Conservation (phyloP, 2,797 vertebrate species). For the Odontamblyopus rebecca region DNA sequence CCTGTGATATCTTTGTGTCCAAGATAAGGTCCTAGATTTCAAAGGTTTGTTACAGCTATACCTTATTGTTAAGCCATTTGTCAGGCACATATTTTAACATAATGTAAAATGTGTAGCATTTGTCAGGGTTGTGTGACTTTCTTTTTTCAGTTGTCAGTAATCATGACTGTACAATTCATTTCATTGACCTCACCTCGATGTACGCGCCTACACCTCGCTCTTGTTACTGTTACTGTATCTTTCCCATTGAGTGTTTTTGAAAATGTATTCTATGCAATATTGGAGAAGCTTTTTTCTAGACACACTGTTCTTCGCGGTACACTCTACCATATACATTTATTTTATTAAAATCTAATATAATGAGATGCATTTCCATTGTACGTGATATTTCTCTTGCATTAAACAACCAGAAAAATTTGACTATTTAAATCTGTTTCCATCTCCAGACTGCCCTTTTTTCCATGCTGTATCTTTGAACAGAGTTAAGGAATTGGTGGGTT, state of each 20-base stretch:
- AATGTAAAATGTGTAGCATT: conserved; percentile 29
- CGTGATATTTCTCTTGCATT: conserved; percentile 5
- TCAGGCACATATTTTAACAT: conserved; percentile 1
- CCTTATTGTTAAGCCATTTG: not conserved
- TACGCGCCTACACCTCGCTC: conserved; percentile 50
- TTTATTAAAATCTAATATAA: conserved; percentile 80
- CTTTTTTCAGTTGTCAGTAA: conserved; percentile 32
- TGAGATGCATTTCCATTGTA: not conserved
- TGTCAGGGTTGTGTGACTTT: conserved; percentile 12
- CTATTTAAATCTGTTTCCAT: conserved; percentile 3
- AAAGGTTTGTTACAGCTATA: not conserved
- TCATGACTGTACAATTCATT: conserved; percentile 40
- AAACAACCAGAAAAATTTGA: conserved; percentile 20
- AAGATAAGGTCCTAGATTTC: conserved; percentile 16
- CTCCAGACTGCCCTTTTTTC: conserved; percentile 44
- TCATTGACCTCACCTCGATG: conserved; percentile 35
- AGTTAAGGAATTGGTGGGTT: conserved; percentile 41
- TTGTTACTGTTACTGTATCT: conserved; percentile 45
- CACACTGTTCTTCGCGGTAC: conserved; percentile 69
- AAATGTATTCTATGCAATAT: conserved; percentile 80
- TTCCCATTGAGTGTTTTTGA: conserved; percentile 53
- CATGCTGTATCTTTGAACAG: not conserved
- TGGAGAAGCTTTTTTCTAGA: conserved; percentile 63
- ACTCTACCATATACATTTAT: conserved; percentile 68
- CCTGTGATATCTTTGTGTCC: conserved; percentile 29